phyloP scores from a whole-genome alignment of 2,797 vertebrate genomes.

The Gallinago nigripennis region DNA sequence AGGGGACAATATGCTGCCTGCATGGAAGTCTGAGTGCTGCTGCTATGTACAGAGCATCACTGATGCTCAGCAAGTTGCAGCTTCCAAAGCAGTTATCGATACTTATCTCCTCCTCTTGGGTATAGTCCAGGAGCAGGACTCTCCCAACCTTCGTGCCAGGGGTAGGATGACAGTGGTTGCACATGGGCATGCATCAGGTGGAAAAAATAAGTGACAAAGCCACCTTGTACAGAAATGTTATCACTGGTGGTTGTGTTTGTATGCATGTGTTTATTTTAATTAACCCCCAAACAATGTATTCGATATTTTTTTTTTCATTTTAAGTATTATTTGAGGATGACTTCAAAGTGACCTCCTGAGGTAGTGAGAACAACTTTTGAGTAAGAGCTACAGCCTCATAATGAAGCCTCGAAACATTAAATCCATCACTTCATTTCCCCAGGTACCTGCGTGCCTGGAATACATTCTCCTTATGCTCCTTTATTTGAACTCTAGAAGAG shows the following conservation, averaged over 20 bases:
- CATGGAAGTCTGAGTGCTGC: background rate
- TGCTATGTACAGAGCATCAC: background rate
- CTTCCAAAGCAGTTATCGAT: background rate
- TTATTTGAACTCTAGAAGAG: constrained; percentile 12
- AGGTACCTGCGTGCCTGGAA: background rate
- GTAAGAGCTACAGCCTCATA: constrained; percentile 4
- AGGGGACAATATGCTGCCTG: background rate
- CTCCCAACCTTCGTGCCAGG: background rate
- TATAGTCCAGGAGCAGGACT: background rate
- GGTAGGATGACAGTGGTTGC: background rate
- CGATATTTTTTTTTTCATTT: background rate
- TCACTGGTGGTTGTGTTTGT: background rate
- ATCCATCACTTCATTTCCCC: constrained; percentile 27
- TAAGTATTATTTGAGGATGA: background rate
- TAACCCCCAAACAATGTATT: background rate
- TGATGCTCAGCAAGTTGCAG: background rate
- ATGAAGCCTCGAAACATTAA: background rate
- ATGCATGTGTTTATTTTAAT: background rate
- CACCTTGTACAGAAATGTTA: background rate
- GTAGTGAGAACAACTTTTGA: constrained; percentile 6
- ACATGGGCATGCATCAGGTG: background rate
- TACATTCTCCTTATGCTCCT: background rate
- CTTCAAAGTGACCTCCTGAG: constrained; percentile 28
- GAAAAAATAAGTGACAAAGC: background rate
- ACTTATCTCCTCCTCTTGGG: background rate